Conservation (phyloP, 2,797 vertebrate species). For the Gymnothorax reevesii region DNA sequence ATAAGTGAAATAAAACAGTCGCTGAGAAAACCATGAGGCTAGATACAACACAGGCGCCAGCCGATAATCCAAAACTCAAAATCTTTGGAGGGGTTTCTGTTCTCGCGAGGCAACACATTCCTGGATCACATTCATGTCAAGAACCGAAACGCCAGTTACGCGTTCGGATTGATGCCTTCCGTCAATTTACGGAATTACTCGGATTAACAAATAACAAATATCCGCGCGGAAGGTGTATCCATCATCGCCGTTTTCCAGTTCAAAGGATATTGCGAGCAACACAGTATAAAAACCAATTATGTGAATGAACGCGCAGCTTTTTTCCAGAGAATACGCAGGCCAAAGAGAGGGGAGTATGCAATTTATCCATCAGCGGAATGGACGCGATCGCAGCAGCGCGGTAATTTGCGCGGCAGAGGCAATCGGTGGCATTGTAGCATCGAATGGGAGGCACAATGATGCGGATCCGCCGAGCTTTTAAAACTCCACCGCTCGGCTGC, state of each 20-base stretch:
- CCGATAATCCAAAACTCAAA: background rate
- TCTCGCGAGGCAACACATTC: background rate
- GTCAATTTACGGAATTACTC: background rate
- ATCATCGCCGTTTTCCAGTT: background rate
- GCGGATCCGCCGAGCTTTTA: background rate
- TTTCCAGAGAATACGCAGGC: background rate
- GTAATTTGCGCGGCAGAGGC: background rate
- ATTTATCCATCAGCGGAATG: conserved; percentile 27
- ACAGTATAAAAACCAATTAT: conserved; percentile 19
- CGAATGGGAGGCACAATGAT: background rate
- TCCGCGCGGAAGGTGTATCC: background rate
- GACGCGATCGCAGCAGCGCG: background rate
- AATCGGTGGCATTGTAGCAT: background rate
- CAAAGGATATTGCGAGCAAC: background rate
- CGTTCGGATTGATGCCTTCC: background rate
- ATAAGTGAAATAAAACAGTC: background rate
- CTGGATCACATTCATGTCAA: background rate
- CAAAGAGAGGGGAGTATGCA: conserved; percentile 6
- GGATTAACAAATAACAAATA: conserved; percentile 14
- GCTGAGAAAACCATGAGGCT: background rate
- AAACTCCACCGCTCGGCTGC: conserved; percentile 51
- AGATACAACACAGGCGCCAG: background rate
- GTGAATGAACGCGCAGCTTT: conserved; percentile 5
- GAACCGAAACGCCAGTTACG: background rate
- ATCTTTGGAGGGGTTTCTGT: background rate